Base-by-base conservation (phyloP, 2,888 invertebrate genomes). In the Cheilosia vulpina region DNA sequence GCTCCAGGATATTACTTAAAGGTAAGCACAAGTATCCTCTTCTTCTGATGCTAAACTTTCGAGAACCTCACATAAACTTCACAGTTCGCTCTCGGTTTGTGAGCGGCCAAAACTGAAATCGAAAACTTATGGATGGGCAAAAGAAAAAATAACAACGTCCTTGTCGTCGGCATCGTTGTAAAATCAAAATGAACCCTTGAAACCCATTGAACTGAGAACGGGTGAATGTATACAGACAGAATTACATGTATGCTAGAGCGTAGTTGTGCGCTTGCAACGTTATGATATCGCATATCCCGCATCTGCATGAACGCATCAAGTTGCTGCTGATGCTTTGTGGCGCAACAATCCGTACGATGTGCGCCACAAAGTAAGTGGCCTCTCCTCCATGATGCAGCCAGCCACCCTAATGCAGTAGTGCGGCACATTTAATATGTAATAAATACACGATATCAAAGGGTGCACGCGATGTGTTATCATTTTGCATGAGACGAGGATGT, bases 161-260 rank as follows among this genome's bases (percentile, higher is more conserved):
- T 75, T 55, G 57, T 53, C 19, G 34, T 31, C 50, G 13, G 47
- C 19, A 50, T 53, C 75, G 43, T 31, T 13, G 27, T 73, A 53
- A 71, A 76, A 85, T 80, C 80, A 80, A 85, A 85, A 85, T 80
- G 80, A 80, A 80, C 71, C 71, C 84, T 71, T 60, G 45, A 80
- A 76, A 47, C 65, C 71, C 84, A 85, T 75, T 85, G 65, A 85
- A 80, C 71, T 75, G 76, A 47, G 57, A 71, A 5, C 13, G 60
- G 53, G 19, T 53, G 31, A 7, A 27, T 27, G 15, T 21, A 57
- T 43, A 45, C 27, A 9, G 19, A 11, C 15, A 50, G 31, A 27
- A 50, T 66, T 34, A 27, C 65, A 73, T 31, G 31, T 7, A 63
- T 55, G 47, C 62, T 62, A 55, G 11, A 38, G 17, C n/a, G 13